A percentile compares a stretch with the other conserved stretches of the same genome.
Conservation (phyloP, 2,797 vertebrate genomes). For the Sciurus carolinensis region DNA sequence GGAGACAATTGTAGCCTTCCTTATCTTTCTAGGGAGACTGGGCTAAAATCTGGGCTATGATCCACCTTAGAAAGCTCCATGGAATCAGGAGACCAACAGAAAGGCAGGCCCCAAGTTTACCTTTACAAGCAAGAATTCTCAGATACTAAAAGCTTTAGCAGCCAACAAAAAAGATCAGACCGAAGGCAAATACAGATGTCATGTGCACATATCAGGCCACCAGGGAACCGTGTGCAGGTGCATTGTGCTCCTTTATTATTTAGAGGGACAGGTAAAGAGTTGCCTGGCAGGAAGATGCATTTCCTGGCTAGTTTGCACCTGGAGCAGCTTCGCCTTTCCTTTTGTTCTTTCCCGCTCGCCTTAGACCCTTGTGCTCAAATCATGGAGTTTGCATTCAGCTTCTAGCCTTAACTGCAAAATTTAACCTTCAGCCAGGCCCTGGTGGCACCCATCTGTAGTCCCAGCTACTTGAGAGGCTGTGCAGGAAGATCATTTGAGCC, state of each 20-base stretch:
- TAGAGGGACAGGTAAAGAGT: not conserved
- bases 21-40: not conserved
- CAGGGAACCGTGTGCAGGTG: not conserved
- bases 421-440: not conserved
- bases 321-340: not conserved
- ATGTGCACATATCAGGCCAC: accelerated
- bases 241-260: not conserved
- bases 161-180: not conserved
- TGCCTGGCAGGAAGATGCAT: not conserved
- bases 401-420: not conserved
- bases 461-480: not conserved
- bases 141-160: not conserved
- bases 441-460: not conserved
- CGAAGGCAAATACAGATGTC: not conserved
- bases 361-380: not conserved
- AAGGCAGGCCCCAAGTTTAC: not conserved
- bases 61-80: not conserved
- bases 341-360: not conserved
- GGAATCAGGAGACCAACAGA: not conserved
- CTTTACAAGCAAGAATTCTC: not conserved
- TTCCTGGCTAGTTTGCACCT: not conserved
- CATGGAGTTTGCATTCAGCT: not conserved
- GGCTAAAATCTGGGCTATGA: not conserved
- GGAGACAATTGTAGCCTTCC: not conserved
- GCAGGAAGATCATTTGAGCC: not conserved